Base-by-base conservation (phyloP, 2,888 invertebrate species). In the Scaptodrosophila latifasciaeformis region DNA sequence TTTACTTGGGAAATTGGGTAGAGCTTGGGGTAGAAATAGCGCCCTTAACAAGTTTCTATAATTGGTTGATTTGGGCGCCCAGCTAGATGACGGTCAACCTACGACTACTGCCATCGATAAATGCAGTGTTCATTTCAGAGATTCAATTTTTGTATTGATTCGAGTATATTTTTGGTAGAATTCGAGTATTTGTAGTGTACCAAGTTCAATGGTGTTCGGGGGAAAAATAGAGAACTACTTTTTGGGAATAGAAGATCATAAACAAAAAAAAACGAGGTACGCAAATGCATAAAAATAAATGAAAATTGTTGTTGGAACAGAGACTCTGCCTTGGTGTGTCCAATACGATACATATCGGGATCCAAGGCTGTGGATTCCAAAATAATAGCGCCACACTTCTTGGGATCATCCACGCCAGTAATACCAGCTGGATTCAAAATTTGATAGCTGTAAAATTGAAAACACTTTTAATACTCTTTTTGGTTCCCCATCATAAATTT, bases 381-480 rank as follows among this genome's bases (percentile, higher is more conserved):
- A 48, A 76, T 18, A 53, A 81, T 7, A 37, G 43, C 5, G 17
- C 75, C 81, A 63, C 67, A 66, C 88, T 96, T 94, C 90, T 93
- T 93, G 84, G 91, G 91, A 86, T 95, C 94, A 74, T 88, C 82
- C 84, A 91, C 89, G 88, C 92, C 92, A 83, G 91, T 90, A 81
- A 91, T 93, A 72, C 91, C 95, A 88, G 92, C 92, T 81, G 99
- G 97, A 87, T 96, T 96, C 90, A 99, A 92, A 90, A 99, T 97
- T 90, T 98, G 97, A 93, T 99, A 99, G 91, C 96, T 96, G 91
- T 84, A 79, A 52, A 80, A 59, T 24, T 54, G 90, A 62, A 45
- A 66, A 50, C 27, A 1, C 43, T 18, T 7, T 43, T 43, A 62
- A 45, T 62, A 50, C 27, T 2, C 43, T 18, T 7, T 43, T 43